phyloP scores from a whole-genome alignment of 2,888 invertebrate genomes.

The Macaria liturata region DNA sequence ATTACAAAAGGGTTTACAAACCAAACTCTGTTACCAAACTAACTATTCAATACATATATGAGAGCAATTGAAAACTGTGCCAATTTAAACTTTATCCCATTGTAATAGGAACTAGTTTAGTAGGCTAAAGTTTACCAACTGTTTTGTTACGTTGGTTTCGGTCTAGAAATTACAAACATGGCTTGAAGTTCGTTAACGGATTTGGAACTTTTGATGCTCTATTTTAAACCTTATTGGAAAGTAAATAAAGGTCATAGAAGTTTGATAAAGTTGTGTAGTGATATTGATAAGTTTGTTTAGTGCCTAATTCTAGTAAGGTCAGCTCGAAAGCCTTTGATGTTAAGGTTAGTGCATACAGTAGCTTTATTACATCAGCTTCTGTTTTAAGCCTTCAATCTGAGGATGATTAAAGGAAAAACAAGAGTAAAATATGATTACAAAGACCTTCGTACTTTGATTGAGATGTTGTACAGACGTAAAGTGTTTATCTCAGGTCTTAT shows the following conservation, averaged over 20 bases:
- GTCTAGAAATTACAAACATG: constrained; percentile 8
- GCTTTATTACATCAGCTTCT: constrained; percentile 22
- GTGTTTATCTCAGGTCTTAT: too few relatives aligned
- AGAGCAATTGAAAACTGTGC: neutral
- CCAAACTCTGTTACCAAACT: constrained; percentile 5
- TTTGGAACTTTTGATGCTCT: neutral
- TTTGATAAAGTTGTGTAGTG: neutral
- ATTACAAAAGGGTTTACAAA: constrained; percentile 12
- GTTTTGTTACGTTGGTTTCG: constrained; percentile 12
- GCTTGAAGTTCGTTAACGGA: neutral
- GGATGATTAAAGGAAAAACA: too few relatives aligned
- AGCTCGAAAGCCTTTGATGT: constrained; percentile 25
- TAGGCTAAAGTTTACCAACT: neutral
- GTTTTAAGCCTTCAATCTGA: constrained; percentile 4
- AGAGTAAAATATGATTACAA: too few relatives aligned
- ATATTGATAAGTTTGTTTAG: constrained; percentile 10
- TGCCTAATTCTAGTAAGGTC: constrained; percentile 18
- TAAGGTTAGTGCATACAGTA: constrained; percentile 18
- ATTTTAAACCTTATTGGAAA: constrained; percentile 9
- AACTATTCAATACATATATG: neutral
- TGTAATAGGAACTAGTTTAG: neutral
- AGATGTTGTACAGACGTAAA: too few relatives aligned
- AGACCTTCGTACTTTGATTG: too few relatives aligned
- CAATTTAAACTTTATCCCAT: constrained; percentile 10
- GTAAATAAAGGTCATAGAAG: neutral